Evolutionary conservation across 2,888 invertebrate species (phyloP), one percentile per base, ranked within the genome.

Genomic region (Tetranychus truncatus): DNA sequence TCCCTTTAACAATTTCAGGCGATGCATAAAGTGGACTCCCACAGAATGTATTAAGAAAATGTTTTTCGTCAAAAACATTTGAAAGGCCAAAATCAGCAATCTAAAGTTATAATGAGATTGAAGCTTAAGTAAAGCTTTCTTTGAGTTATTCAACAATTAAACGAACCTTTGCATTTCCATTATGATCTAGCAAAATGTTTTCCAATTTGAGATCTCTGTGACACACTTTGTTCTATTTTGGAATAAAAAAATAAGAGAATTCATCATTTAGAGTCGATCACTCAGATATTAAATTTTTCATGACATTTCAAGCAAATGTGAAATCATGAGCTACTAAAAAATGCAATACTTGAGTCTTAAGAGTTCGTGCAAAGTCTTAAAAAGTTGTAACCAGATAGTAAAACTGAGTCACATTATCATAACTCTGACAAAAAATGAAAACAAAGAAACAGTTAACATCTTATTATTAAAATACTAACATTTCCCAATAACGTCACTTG

Each of bases 11-110:
- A 80, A 96, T 96, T 86, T 96, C 96, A 0, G 96, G 96, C 45
- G 95, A 95, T 34, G 96, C 95, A 82, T 96, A 96, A 18, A 96
- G 84, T 1, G 96, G 95, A 79, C 95, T 95, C 24, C 96, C 96
- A 83, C 96, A 96, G 84, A 94, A 96, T 45, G 96, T 96, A 78
- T 89, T 89, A 79, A 96, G 83, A 77, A 93, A 84, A 77, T 91
- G 87, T 78, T 89, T 89, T 81, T 91, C 90, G 83, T 91, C 91
- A 84, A 92, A 99, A 78, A 95, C 95, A 84, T 99, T 99, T 75
- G 96, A 95, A 76, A 99, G 85, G 77, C 99, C 99, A 84, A 99
- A 99, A 85, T 99, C 99, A 18, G 96, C 97, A 83, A 99, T 97
- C 90, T 93, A 20, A 24, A n/a, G 24, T 69, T 18, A 20, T n/a